Evolutionary conservation across 2,797 vertebrate species (phyloP).

Genomic region (Allobates femoralis): DNA sequence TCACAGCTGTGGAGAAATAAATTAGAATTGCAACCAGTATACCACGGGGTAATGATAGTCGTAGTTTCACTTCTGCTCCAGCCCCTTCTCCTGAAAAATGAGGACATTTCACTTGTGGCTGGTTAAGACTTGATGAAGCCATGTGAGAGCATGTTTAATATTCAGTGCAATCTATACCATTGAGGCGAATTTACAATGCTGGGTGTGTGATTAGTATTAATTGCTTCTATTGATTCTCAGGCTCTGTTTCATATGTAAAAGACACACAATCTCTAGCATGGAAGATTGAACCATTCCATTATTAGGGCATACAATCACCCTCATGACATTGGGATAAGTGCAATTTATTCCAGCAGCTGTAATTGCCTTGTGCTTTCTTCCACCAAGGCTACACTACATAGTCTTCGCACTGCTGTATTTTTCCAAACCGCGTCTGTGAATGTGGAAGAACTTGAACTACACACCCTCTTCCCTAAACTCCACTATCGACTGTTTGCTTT

Average conservation of each 20-base stretch:
- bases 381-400: not conserved
- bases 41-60: conserved; percentile 28
- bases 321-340: not conserved
- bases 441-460: too few relatives aligned
- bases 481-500: too few relatives aligned
- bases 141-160: conserved; percentile 23
- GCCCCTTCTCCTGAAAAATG: too few relatives aligned
- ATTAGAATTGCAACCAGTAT: conserved; percentile 40
- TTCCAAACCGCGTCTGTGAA: not conserved
- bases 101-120: not conserved
- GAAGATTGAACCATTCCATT: not conserved
- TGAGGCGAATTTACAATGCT: conserved; percentile 10
- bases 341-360: not conserved
- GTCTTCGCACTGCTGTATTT: not conserved
- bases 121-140: conserved; percentile 8
- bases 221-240: conserved; percentile 4
- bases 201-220: conserved; percentile 12
- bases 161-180: conserved; percentile 29
- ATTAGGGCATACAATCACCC: not conserved
- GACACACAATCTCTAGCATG: not conserved
- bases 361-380: conserved; percentile 4
- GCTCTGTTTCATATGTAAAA: not conserved
- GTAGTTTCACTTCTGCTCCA: not conserved
- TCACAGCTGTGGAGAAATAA: conserved; percentile 41
- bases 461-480: too few relatives aligned